phyloP scores from a whole-genome alignment of 2,797 vertebrate species.

The Gambusia yucatana region DNA sequence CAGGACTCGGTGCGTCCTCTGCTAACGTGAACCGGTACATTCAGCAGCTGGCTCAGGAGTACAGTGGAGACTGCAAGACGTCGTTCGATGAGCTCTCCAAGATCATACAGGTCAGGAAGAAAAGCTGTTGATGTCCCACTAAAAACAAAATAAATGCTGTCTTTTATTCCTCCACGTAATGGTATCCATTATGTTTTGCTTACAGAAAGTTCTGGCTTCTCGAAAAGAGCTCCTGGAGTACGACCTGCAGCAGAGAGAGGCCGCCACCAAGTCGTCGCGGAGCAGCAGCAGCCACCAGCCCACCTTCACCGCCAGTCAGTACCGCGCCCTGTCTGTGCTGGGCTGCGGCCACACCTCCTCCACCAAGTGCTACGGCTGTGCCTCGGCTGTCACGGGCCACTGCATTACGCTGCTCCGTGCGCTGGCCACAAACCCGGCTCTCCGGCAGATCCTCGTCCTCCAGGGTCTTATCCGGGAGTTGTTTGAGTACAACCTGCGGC shows the following conservation, averaged over 20 bases:
- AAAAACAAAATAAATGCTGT: accelerated
- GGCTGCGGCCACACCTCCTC: slow-evolving; percentile 97
- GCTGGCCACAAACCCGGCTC: slow-evolving; percentile 93
- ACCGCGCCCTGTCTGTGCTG: slow-evolving; percentile 93
- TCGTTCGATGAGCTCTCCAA: slow-evolving; percentile 99
- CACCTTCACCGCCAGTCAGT: slow-evolving; percentile 97
- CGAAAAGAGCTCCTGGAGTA: slow-evolving; percentile 98
- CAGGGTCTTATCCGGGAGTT: slow-evolving; percentile 97
- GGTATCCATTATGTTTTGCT: slow-evolving; percentile 3
- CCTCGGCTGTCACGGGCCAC: slow-evolving; percentile 96
- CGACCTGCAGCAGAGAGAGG: slow-evolving; percentile 96
- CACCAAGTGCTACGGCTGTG: slow-evolving; percentile 97
- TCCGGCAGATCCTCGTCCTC: slow-evolving; percentile 95
- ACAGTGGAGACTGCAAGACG: slow-evolving; percentile 97
- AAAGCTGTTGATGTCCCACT: accelerated
- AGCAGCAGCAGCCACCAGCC: slow-evolving; percentile 89
- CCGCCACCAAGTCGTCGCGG: slow-evolving; percentile 94
- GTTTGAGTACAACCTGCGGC: slow-evolving; percentile 95
- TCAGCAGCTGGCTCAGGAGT: slow-evolving; percentile 96
- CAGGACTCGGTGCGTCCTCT: slow-evolving; percentile 92
- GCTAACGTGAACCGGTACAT: slow-evolving; percentile 98
- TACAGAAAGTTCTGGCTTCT: slow-evolving; percentile 97
- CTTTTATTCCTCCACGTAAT: not conserved
- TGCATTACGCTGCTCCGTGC: slow-evolving; percentile 95
- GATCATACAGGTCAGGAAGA: slow-evolving; percentile 91